Conservation (phyloP, 2,888 invertebrate genomes). For the Nysson spinosus region DNA sequence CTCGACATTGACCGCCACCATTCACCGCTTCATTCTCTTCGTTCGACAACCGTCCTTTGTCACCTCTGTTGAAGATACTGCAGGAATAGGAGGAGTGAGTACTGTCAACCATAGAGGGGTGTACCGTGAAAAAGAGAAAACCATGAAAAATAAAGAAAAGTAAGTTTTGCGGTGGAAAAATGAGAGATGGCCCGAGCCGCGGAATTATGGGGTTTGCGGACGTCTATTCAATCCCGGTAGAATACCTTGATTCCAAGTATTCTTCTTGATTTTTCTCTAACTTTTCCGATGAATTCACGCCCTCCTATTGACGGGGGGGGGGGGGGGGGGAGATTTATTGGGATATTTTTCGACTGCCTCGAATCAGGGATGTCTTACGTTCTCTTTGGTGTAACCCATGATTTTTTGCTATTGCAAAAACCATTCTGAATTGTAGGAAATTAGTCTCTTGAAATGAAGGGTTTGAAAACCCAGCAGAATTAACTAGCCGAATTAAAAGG, state of each 20-base stretch:
- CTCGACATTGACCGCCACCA: slow-evolving; percentile 71
- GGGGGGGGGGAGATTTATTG: slow-evolving; percentile 41
- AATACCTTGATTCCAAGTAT: slow-evolving; percentile 35
- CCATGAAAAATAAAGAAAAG: slow-evolving; percentile 44
- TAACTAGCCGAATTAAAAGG: too few species aligned
- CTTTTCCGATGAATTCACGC: slow-evolving; percentile 48
- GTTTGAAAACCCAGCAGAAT: too few species aligned
- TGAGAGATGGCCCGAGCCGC: slow-evolving; percentile 50
- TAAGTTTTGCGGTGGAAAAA: slow-evolving; percentile 49
- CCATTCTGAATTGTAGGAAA: too few species aligned
- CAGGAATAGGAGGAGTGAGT: not conserved
- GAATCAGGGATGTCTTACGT: too few species aligned
- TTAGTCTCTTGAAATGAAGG: too few species aligned
- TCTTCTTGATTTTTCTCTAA: slow-evolving; percentile 10
- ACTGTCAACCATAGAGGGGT: too few species aligned
- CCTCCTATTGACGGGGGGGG: slow-evolving; percentile 32
- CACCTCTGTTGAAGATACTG: slow-evolving; percentile 46
- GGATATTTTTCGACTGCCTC: not conserved
- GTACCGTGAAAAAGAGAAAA: slow-evolving; percentile 27
- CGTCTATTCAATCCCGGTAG: slow-evolving; percentile 33
- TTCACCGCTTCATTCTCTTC: slow-evolving; percentile 67
- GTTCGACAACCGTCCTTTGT: slow-evolving; percentile 69
- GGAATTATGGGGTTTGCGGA: slow-evolving; percentile 44
- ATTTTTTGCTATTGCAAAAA: too few species aligned
- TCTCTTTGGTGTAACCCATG: too few species aligned